A percentile compares a stretch with the other conserved stretches of the same genome.
phyloP scores from a whole-genome alignment of 2,113 vertebrate species.

The Indicator indicator region DNA sequence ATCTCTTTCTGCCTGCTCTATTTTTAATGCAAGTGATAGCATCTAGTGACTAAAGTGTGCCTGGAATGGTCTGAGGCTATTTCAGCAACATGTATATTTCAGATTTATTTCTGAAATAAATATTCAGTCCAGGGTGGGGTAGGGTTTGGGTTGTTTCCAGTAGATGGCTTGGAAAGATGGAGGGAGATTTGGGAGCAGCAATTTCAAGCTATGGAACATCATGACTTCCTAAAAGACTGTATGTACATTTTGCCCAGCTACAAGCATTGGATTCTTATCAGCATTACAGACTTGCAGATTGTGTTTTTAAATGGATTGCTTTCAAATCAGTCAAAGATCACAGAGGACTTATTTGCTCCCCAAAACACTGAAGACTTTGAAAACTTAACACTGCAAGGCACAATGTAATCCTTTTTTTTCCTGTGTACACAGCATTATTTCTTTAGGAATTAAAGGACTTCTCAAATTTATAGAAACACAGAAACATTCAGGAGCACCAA shows the following conservation, averaged over 20 bases:
- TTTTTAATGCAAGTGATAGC: background rate
- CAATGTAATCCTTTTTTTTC: background rate
- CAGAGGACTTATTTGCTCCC: background rate
- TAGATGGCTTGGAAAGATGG: background rate
- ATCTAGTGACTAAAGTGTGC: background rate
- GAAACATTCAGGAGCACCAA: too few species aligned
- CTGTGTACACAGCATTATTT: background rate
- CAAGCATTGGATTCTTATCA: background rate
- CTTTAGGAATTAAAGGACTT: background rate
- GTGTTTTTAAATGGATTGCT: background rate
- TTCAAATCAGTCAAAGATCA: background rate
- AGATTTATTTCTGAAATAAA: constrained; percentile 4
- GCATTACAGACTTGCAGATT: background rate
- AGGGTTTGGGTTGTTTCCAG: background rate
- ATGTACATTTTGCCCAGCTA: background rate
- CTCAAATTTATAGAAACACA: background rate
- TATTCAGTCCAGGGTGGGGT: background rate
- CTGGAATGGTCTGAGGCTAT: background rate
- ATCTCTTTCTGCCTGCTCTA: background rate
- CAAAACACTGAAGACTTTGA: background rate
- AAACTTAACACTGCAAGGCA: background rate
- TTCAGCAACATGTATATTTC: constrained; percentile 1
- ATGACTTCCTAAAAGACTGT: background rate
- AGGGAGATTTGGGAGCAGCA: background rate
- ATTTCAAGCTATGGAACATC: background rate